Percentiles rank a stretch among this genome's conserved stretches.
These are phyloP conservation scores for Drosophila bunnanda DNA, from an alignment of 2,888 invertebrate genomes.

Conservation along the genomic window DNA sequence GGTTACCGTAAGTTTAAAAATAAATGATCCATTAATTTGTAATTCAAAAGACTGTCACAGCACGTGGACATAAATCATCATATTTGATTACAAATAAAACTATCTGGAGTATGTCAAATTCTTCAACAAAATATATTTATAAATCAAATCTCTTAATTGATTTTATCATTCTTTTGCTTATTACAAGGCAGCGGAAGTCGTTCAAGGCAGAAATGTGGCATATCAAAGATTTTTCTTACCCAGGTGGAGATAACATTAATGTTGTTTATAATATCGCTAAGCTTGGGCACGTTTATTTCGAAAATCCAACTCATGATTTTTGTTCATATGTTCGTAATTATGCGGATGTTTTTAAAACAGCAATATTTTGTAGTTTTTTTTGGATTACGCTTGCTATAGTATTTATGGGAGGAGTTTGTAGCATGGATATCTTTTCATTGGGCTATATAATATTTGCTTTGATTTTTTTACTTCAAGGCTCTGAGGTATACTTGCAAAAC, in stretches of 20 bases:
- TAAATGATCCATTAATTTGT: not conserved
- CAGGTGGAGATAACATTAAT: conserved; percentile 91
- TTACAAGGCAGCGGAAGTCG: conserved; percentile 92
- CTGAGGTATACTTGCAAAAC: conserved; percentile 96
- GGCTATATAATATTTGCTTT: conserved; percentile 98
- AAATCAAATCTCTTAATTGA: conserved; percentile 94
- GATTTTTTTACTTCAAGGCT: conserved; percentile 98
- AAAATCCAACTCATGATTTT: conserved; percentile 95
- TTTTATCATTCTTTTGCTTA: conserved; percentile 94
- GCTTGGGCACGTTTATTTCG: conserved; percentile 86
- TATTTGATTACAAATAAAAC: not conserved
- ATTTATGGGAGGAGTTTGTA: conserved; percentile 97
- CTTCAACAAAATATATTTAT: conserved; percentile 89
- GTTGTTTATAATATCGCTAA: conserved; percentile 90
- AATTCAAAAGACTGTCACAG: not conserved
- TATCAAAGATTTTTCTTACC: conserved; percentile 85
- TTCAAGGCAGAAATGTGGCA: conserved; percentile 91
- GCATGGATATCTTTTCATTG: conserved; percentile 96
- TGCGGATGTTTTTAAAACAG: conserved; percentile 95
- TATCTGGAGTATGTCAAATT: conserved; percentile 94
- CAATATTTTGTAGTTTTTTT: conserved; percentile 93
- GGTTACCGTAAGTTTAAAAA: conserved; percentile 87
- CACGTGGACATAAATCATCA: not conserved
- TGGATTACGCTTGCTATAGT: conserved; percentile 98
- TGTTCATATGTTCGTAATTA: conserved; percentile 91